Percentiles rank a stretch among this genome's conserved stretches.
phyloP scores from a whole-genome alignment of 1,140 invertebrate species.

The Dermatophagoides farinae region DNA sequence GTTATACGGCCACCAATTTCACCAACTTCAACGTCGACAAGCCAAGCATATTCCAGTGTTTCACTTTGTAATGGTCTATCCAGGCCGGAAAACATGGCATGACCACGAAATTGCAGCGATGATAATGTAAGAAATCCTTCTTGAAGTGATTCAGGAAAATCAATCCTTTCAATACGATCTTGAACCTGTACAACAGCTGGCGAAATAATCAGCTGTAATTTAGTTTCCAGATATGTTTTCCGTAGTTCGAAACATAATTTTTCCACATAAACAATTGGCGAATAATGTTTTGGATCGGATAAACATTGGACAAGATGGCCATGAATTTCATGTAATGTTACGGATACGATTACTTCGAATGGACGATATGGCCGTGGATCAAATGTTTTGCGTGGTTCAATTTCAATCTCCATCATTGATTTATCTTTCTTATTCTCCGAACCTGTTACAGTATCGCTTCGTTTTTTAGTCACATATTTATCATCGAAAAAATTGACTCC shows the following conservation, averaged over 20 bases:
- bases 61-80: conserved; percentile 72
- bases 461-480: neutral
- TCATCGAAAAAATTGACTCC: conserved; percentile 43
- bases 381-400: conserved; percentile 24
- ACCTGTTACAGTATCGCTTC: neutral
- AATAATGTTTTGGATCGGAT: conserved; percentile 59
- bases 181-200: conserved; percentile 46
- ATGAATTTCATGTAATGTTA: conserved; percentile 87
- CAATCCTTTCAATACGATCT: conserved; percentile 21
- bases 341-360: conserved; percentile 67
- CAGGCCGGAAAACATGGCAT: conserved; percentile 89
- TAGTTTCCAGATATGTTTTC: conserved; percentile 71
- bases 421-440: conserved; percentile 3
- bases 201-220: conserved; percentile 68
- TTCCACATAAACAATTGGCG: conserved; percentile 71
- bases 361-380: conserved; percentile 71
- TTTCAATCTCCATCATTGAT: neutral
- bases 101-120: conserved; percentile 49
- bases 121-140: conserved; percentile 30
- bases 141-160: conserved; percentile 24
- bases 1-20: conserved; percentile 34
- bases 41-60: conserved; percentile 89
- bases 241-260: conserved; percentile 90
- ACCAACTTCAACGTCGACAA: conserved; percentile 37
- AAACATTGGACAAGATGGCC: conserved; percentile 78